Evolutionary conservation across 2,797 vertebrate species (phyloP), one percentile per base, ranked within the genome.

Genomic region (Lophius americanus): DNA sequence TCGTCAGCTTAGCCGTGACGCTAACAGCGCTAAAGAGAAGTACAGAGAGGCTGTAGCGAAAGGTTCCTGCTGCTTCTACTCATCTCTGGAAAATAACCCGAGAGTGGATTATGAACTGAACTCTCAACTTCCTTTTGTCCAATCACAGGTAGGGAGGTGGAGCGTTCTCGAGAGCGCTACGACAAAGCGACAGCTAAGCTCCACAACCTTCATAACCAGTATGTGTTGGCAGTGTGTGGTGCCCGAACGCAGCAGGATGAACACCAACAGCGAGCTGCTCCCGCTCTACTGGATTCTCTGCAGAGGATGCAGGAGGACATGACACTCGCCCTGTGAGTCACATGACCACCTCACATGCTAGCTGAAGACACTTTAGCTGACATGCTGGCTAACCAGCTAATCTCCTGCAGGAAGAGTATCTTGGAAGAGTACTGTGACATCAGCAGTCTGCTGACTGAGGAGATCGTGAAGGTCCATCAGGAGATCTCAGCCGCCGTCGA

Each of bases 261-360:
- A 41, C 96, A 99, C 86, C 94, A 95, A 0, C 92, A 95, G 38
- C 90, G 85, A 33, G 95, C 95, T 0, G 95, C 97, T 49, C 97
- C 97, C 0, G 89, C 95, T 5, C 93, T 99, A 61, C 93, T 99
- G 6, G 97, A 99, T 64, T 96, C 96, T 0, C 86, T 99, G 58
- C 97, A 99, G 82, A 96, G 94, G 88, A 98, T 98, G 96, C 95
- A 99, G 89, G 96, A 99, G 92, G 97, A 99, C 91, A 98, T 98
- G 97, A 96, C 97, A 47, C 95, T 94, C 35, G 95, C 96, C 1
- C 92, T 99, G 97, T 99, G 93, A 95, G 96, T 91, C 67, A 58
- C 71, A 36, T 64, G 53, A 48, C 54, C 23, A 2, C 33, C 12
- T 43, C 4, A 42, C 51, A n/a, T 4, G 5, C 9, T 51, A 1